Percentiles rank a stretch among this genome's conserved stretches.
phyloP scores from a whole-genome alignment of 2,888 invertebrate species.

The Thecocarcelia acutangulata region DNA sequence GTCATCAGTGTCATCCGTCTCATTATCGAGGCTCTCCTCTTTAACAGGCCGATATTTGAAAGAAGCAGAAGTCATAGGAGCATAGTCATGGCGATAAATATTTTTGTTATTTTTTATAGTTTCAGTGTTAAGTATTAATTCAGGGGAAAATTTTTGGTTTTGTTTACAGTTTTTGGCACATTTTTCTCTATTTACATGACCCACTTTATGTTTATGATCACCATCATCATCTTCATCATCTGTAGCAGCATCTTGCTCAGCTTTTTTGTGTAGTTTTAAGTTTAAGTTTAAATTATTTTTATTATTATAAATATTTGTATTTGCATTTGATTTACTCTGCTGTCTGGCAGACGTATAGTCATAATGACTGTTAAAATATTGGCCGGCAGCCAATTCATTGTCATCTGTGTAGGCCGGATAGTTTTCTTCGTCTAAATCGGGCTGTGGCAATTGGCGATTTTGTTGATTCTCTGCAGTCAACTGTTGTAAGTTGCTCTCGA shows the following conservation, averaged over 20 bases:
- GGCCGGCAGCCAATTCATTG: constrained; percentile 67
- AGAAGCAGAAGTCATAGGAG: constrained; percentile 52
- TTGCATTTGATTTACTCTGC: constrained; percentile 46
- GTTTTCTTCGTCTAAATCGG: constrained; percentile 50
- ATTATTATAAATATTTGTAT: constrained; percentile 39
- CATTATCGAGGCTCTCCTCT: background rate
- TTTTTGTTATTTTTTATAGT: constrained; percentile 37
- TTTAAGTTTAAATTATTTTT: constrained; percentile 49
- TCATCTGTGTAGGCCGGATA: constrained; percentile 72
- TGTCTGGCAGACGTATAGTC: constrained; percentile 25
- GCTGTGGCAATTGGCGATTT: constrained; percentile 30
- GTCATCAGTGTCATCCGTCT: background rate
- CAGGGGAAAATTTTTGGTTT: constrained; percentile 55
- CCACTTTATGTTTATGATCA: constrained; percentile 33
- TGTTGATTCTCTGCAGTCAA: constrained; percentile 34
- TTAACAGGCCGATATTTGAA: constrained; percentile 13
- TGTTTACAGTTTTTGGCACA: constrained; percentile 75
- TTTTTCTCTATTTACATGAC: constrained; percentile 71
- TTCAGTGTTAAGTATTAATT: constrained; percentile 37
- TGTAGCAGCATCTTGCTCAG: background rate
- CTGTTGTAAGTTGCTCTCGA: constrained; percentile 35
- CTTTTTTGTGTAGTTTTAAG: constrained; percentile 36
- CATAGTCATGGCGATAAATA: constrained; percentile 36
- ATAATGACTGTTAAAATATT: constrained; percentile 29
- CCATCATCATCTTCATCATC: background rate